Conservation (phyloP, 1,140 invertebrate genomes). For the Brachionus asplanchnoidis region DNA sequence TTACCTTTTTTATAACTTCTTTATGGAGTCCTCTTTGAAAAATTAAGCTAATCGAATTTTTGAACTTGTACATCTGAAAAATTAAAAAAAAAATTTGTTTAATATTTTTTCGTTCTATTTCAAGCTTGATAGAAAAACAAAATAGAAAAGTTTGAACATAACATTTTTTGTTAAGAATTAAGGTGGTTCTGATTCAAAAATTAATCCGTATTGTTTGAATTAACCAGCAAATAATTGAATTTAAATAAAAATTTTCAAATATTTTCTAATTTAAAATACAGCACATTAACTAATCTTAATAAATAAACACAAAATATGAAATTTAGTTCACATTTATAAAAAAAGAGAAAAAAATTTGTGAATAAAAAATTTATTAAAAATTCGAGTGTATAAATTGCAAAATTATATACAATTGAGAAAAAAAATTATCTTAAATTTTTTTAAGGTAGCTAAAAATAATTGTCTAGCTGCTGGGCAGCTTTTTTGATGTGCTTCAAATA, state of each 20-base stretch:
- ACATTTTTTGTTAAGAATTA: neutral
- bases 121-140: neutral
- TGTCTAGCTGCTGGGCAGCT: neutral
- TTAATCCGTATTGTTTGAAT: no score
- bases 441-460: neutral
- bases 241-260: neutral
- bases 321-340: conserved; percentile 23
- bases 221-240: no score
- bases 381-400: neutral
- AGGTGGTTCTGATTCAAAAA: no score
- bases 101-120: neutral
- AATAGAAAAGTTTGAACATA: neutral
- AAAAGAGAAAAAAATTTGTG: neutral
- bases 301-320: neutral
- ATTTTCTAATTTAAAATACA: neutral
- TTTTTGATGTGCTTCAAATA: conserved; percentile 16
- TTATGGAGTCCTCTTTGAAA: neutral
- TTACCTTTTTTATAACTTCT: conserved; percentile 12
- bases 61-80: neutral
- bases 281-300: neutral
- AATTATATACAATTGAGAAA: neutral
- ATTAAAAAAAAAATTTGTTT: neutral
- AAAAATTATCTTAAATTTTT: neutral
- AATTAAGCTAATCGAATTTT: neutral
- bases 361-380: neutral